Base-by-base conservation (phyloP, 2,797 vertebrate species). In the Chiloscyllium punctatum region DNA sequence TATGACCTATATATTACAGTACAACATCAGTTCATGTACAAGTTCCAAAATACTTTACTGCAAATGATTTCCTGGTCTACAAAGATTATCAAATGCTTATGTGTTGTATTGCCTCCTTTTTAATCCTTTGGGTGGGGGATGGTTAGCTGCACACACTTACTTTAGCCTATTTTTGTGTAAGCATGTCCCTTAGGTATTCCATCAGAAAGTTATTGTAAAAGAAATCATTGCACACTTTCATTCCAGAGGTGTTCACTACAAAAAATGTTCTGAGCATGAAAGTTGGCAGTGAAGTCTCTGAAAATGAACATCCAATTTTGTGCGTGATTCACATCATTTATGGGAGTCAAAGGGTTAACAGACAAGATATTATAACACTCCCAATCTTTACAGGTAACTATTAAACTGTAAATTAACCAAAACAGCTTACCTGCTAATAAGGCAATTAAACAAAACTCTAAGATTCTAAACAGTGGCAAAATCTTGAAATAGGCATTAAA, bases 91-190 rank as follows among this genome's bases (percentile, higher is more conserved):
- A 95, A 95, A 74, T 95, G 94, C 69, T 95, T 95, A 15, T 95
- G 94, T 95, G 94, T 95, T 77, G 94, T 95, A 53, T 77, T 95
- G 94, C 94, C 72, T 95, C 94, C 94, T 57, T 77, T 77, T 95
- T 57, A 53, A n/a, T 15, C 27, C 94, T 95, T 77, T 95, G 48
- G n/a, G 94, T 57, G 48, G 94, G 33, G 42, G 23, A 95, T 95
- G 68, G 42, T 72, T 51, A 51, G 51, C 94, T 95, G 42, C 4
- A 33, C 94, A 77, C 51, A 57, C 77, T 77, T 51, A 95, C n/a
- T 92, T 27, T 4, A 69, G 27, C 15, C 30, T 95, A 77, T 77
- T 95, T 95, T 77, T 57, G 48, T 95, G 71, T 74, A 95, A 95
- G 48, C 94, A 95, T 95, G 48, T 95, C 72, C 71, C 69, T 95